Evolutionary conservation across 2,888 invertebrate genomes (phyloP).

Genomic region (Syritta pipiens): DNA sequence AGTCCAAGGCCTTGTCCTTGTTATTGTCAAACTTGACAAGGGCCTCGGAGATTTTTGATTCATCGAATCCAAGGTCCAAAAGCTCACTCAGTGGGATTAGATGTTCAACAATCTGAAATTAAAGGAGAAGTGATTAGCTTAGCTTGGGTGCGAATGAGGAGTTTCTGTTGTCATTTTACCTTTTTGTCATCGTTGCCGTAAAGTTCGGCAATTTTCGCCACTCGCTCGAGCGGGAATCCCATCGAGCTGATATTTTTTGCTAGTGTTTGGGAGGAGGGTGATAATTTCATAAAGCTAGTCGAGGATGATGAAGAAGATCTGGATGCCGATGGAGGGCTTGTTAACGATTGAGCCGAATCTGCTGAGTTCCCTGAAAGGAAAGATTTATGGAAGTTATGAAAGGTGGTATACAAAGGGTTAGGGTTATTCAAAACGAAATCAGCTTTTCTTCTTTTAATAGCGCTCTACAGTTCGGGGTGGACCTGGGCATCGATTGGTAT

Average conservation of each 20-base stretch:
- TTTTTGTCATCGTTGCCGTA: constrained; percentile 92
- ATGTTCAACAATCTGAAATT: constrained; percentile 88
- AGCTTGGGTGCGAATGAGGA: not conserved
- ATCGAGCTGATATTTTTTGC: constrained; percentile 89
- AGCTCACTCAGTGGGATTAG: constrained; percentile 88
- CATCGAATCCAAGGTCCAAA: constrained; percentile 90
- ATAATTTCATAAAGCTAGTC: constrained; percentile 75
- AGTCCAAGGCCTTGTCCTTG: constrained; percentile 91
- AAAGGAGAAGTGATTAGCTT: constrained; percentile 27
- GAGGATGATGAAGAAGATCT: constrained; percentile 43
- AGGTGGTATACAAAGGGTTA: too few relatives aligned
- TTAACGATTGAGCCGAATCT: constrained; percentile 51
- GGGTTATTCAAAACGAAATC: too few relatives aligned
- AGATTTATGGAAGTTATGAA: not conserved
- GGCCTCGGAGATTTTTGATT: constrained; percentile 86
- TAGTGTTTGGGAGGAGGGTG: constrained; percentile 83
- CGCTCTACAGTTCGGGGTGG: too few relatives aligned
- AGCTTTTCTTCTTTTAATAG: too few relatives aligned
- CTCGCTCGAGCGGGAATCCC: constrained; percentile 92
- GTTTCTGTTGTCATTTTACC: constrained; percentile 80
- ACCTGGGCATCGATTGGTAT: too few relatives aligned
- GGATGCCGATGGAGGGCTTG: constrained; percentile 32
- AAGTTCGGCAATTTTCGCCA: constrained; percentile 88
- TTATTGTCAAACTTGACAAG: constrained; percentile 89
- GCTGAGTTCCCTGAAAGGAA: constrained; percentile 52